Evolutionary conservation across 2,113 vertebrate species (phyloP).

Genomic region (Scytalopus superciliaris): DNA sequence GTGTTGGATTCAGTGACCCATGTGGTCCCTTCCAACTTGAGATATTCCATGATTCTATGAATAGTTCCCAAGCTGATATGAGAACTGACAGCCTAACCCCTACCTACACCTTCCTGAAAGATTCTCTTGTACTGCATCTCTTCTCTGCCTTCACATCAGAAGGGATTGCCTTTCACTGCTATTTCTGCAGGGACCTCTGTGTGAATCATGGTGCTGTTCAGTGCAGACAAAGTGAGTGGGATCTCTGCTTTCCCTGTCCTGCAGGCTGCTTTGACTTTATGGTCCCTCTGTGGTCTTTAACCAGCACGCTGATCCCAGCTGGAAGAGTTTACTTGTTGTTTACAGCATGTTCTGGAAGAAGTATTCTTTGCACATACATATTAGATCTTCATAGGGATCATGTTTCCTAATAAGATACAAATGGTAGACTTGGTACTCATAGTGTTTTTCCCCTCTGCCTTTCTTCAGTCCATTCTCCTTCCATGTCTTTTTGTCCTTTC

Average conservation of each 20-base stretch:
- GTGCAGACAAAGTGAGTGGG: neutral
- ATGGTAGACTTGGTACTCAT: neutral
- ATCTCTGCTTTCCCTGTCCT: neutral
- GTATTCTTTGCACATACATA: neutral
- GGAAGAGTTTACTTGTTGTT: constrained; percentile 14
- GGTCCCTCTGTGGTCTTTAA: neutral
- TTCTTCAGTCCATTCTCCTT: neutral
- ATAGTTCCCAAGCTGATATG: neutral
- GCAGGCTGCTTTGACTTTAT: neutral
- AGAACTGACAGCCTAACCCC: neutral
- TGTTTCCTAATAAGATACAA: neutral
- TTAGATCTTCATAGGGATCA: neutral
- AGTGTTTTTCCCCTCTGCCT: neutral
- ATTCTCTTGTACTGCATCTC: neutral
- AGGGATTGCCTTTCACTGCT: neutral
- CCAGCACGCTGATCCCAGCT: neutral
- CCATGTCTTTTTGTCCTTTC: neutral
- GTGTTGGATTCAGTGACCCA: neutral
- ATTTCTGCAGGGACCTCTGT: neutral
- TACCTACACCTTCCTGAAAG: neutral
- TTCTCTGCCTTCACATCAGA: neutral
- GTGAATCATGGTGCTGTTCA: neutral
- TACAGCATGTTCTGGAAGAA: neutral
- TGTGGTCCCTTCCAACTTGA: neutral
- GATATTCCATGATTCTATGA: neutral